These are phyloP conservation scores for Paratilapia polleni DNA, from an alignment of 2,113 vertebrate species.

Conservation along the genomic window DNA sequence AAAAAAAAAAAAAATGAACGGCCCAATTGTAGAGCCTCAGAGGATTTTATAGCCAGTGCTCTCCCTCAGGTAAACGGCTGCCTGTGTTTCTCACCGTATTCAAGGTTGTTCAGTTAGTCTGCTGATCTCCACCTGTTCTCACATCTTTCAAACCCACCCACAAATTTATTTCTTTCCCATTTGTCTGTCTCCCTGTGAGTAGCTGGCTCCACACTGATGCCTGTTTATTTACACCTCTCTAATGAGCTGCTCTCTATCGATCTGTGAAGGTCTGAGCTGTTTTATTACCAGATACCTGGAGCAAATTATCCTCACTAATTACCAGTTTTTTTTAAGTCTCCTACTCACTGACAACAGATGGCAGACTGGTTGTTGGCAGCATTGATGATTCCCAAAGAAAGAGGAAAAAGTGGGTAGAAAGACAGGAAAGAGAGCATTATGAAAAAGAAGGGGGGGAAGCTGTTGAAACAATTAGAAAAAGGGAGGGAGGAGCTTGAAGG, in stretches of 20 bases:
- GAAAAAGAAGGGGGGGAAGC: neutral
- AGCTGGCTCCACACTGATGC: constrained; percentile 25
- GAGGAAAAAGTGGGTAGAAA: neutral
- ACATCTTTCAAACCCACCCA: constrained; percentile 5
- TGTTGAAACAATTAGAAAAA: constrained; percentile 45
- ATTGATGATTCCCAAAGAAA: constrained; percentile 3
- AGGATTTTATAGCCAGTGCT: neutral
- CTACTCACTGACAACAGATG: constrained; percentile 49
- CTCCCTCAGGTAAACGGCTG: neutral
- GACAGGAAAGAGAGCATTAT: constrained; percentile 1
- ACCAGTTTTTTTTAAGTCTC: constrained; percentile 30
- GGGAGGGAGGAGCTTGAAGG: neutral
- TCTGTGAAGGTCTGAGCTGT: constrained; percentile 64
- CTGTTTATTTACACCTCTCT: constrained; percentile 48
- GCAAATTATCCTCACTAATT: constrained; percentile 56
- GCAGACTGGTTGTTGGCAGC: constrained; percentile 23
- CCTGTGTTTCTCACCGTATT: constrained; percentile 5
- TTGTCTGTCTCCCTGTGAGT: constrained; percentile 10
- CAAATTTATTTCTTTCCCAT: constrained; percentile 27
- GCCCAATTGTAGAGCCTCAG: neutral
- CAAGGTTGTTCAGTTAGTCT: constrained; percentile 27
- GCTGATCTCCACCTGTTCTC: constrained; percentile 2
- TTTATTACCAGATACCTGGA: constrained; percentile 51
- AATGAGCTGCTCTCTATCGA: constrained; percentile 67
- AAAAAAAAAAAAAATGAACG: too few relatives aligned